Conservation (phyloP, 2,113 vertebrate species). For the Neolamprologus brichardi region DNA sequence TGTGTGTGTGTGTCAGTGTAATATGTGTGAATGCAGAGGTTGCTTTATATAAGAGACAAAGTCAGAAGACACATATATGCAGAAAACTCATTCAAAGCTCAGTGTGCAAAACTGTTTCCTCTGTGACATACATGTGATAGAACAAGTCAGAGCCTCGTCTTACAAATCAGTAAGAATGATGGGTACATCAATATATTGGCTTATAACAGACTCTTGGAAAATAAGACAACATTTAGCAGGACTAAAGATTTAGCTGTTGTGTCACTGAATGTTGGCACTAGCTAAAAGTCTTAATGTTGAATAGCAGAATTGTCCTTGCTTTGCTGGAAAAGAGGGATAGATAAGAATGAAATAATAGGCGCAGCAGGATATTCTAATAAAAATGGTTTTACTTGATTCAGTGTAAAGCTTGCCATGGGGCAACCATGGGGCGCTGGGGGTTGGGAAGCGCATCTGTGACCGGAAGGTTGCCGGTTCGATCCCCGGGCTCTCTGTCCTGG, state of each 20-base stretch:
- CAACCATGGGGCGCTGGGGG: no score
- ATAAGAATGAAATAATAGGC: not conserved
- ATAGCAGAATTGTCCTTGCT: not conserved
- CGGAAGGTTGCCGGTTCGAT: no score
- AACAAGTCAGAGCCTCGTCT: not conserved
- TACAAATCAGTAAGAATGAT: accelerated
- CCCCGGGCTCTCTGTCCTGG: no score
- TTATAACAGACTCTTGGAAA: not conserved
- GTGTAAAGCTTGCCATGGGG: not conserved
- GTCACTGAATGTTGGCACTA: accelerated
- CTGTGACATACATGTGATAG: not conserved
- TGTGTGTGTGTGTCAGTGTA: not conserved
- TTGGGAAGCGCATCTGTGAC: no score
- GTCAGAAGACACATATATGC: not conserved
- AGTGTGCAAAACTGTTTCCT: not conserved
- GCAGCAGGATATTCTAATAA: not conserved
- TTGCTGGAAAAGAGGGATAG: accelerated
- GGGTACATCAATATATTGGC: not conserved
- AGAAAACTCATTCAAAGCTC: not conserved
- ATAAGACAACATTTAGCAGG: not conserved
- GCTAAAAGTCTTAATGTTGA: not conserved
- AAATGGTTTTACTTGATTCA: not conserved
- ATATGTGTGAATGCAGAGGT: not conserved
- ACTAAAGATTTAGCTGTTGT: not conserved
- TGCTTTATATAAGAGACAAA: not conserved